Conservation (phyloP, 2,797 vertebrate species). For the Enteromius mattozi region DNA sequence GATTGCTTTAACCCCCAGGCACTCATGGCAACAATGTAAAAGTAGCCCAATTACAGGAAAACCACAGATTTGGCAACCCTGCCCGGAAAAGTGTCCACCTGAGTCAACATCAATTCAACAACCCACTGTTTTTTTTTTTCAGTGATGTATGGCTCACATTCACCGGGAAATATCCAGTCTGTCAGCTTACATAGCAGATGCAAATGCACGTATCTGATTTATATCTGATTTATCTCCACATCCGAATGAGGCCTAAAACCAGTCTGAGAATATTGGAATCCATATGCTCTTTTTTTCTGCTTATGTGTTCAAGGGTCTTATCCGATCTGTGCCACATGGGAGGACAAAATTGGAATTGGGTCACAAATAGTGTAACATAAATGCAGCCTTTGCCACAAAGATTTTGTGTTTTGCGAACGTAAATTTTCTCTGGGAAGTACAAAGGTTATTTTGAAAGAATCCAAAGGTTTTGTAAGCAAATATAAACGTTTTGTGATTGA, state of each 20-base stretch:
- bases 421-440: neutral
- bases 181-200: neutral
- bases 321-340: neutral
- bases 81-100: neutral
- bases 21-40: neutral
- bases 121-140: neutral
- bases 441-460: neutral
- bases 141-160: neutral
- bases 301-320: neutral
- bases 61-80: neutral
- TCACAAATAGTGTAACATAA: neutral
- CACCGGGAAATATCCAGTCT: neutral
- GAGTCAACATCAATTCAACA: neutral
- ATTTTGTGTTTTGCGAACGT: neutral
- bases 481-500: neutral
- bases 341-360: neutral
- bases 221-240: neutral
- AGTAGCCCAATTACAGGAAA: neutral
- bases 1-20: neutral
- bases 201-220: neutral
- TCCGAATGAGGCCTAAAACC: neutral
- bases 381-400: neutral
- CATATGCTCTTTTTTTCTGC: neutral
- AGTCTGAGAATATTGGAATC: neutral
- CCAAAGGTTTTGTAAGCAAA: neutral